Conservation (phyloP, 2,888 invertebrate species). For the Tiliacea aurago region DNA sequence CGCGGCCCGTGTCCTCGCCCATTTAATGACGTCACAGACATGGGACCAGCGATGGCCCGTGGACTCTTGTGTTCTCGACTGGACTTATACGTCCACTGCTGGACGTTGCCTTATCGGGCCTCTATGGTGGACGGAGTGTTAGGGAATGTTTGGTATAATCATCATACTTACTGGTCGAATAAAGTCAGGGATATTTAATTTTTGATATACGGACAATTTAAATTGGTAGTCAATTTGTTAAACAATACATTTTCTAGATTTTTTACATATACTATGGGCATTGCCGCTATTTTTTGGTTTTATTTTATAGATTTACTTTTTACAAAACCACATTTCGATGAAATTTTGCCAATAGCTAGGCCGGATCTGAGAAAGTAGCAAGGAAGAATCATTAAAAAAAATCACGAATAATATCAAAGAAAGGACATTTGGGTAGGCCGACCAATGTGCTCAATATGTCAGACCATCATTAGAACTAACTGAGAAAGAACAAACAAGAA, state of each 20-base stretch:
- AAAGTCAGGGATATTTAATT: neutral
- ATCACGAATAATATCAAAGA: no score
- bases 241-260: neutral
- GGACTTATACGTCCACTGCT: neutral
- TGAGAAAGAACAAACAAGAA: no score
- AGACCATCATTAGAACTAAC: no score
- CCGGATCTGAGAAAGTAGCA: neutral
- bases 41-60: neutral
- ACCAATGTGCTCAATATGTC: no score
- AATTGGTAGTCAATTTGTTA: neutral
- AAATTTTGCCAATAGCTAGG: neutral
- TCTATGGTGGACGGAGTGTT: neutral
- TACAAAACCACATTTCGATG: neutral
- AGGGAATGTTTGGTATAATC: neutral
- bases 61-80: constrained; percentile 1
- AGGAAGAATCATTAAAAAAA: no score
- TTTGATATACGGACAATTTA: neutral
- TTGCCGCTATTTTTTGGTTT: neutral
- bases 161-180: neutral
- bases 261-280: neutral
- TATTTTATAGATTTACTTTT: neutral
- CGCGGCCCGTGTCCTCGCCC: constrained; percentile 33
- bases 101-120: neutral
- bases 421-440: no score
- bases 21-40: constrained; percentile 40